These are phyloP conservation scores for Amazona ochrocephala DNA, from an alignment of 2,797 vertebrate genomes.

Conservation along the genomic window DNA sequence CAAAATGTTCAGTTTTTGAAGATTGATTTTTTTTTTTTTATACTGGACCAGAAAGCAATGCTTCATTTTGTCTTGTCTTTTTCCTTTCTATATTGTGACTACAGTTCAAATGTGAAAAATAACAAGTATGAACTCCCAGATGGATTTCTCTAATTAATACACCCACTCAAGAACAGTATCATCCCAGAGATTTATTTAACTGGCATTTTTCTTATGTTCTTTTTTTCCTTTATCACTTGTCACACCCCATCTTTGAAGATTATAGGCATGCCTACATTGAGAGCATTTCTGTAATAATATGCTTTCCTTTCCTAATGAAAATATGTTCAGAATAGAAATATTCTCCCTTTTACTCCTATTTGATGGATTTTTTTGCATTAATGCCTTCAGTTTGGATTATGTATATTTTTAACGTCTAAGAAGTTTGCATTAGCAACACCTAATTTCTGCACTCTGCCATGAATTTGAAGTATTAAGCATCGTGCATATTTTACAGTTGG, in stretches of 20 bases:
- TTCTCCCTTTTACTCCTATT: neutral
- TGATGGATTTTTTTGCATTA: neutral
- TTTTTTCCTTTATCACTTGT: neutral
- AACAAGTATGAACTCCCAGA: neutral
- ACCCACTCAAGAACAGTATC: neutral
- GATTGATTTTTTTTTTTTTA: rapidly evolving
- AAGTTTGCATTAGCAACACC: neutral
- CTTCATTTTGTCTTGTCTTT: neutral
- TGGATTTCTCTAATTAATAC: neutral
- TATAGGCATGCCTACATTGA: neutral
- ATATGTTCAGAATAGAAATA: neutral
- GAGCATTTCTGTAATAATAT: neutral
- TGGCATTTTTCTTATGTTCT: neutral
- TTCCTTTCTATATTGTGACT: neutral
- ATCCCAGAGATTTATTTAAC: neutral
- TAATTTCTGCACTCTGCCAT: neutral
- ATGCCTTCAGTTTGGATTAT: neutral
- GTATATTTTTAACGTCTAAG: neutral
- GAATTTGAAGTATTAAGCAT: neutral
- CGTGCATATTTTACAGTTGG: neutral
- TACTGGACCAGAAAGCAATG: neutral
- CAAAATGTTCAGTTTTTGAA: neutral
- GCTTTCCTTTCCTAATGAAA: neutral
- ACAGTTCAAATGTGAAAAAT: neutral
- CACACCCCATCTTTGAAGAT: neutral